These are phyloP conservation scores for Liolophura sinensis DNA, from an alignment of 1,140 invertebrate genomes.

Conservation along the genomic window DNA sequence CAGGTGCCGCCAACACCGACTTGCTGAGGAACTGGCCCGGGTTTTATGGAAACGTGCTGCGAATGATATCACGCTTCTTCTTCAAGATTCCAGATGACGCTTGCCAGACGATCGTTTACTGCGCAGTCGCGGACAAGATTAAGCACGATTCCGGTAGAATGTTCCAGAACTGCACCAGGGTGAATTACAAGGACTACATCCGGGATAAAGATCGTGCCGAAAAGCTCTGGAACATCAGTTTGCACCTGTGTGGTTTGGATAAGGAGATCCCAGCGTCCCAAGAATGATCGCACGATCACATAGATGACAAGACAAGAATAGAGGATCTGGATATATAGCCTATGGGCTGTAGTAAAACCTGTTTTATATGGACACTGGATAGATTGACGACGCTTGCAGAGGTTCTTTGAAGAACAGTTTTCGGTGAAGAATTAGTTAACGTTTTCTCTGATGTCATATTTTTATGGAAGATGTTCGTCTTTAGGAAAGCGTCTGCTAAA, in stretches of 20 bases:
- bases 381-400: too few relatives aligned
- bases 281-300: too few relatives aligned
- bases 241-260: slow-evolving; percentile 38
- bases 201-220: slow-evolving; percentile 31
- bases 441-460: too few relatives aligned
- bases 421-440: too few relatives aligned
- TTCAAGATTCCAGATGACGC: slow-evolving; percentile 50
- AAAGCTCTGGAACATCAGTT: slow-evolving; percentile 42
- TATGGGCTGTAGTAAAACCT: too few relatives aligned
- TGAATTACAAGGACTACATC: slow-evolving; percentile 30
- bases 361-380: too few relatives aligned
- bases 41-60: slow-evolving; percentile 36
- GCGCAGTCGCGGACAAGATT: slow-evolving; percentile 42
- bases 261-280: slow-evolving; percentile 13
- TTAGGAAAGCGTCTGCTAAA: too few relatives aligned
- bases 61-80: slow-evolving; percentile 32
- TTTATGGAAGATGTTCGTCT: too few relatives aligned
- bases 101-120: slow-evolving; percentile 49
- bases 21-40: slow-evolving; percentile 44
- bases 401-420: too few relatives aligned
- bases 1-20: slow-evolving; percentile 39
- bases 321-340: too few relatives aligned
- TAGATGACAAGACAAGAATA: too few relatives aligned
- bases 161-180: slow-evolving; percentile 39
- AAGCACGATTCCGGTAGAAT: slow-evolving; percentile 43